Evolutionary conservation across 1,140 invertebrate species (phyloP), one percentile per base, ranked within the genome.

Genomic region (Macrobrachium rosenbergii): DNA sequence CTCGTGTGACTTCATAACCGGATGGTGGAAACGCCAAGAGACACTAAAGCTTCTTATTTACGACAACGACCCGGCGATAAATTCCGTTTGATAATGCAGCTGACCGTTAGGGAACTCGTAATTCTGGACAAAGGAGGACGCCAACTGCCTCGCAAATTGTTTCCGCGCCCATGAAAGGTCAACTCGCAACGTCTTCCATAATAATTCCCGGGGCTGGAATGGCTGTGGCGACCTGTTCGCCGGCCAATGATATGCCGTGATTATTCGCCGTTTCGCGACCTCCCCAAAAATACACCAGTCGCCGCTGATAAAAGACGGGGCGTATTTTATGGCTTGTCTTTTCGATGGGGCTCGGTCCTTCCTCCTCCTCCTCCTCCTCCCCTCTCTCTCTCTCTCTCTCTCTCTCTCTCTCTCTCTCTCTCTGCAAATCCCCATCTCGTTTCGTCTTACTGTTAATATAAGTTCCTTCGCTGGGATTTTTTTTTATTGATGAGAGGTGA

Each of bases 161-260:
- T 81, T 81, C 79, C 79, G n/a, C 79, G 79, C 21, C 79, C 79
- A 81, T 81, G 79, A 81, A 81, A 81, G 79, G 79, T 81, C 79
- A 81, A 63, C 62, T 59, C 79, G 28, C 60, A 67, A 81, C 79
- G 63, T 81, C 79, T 81, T 81, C 23, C 79, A 17, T 43, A 67
- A 67, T 81, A 81, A 81, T 63, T 81, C 37, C n/a, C 12, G 7
- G 52, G 52, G 14, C 60, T 37, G 43, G 37, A 37, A 37, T 23
- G n/a, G 79, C 63, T 62, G 64, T 67, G 60, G 28, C n/a, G 62
- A 43, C 79, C 64, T 19, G 28, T 45, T 16, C 62, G 64, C 12
- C 37, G 67, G 12, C 11, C 59, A 58, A 14, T 81, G 79, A 63
- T 80, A 60, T 45, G 12, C 28, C n/a, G 79, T n/a, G 43, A 60